Conservation (phyloP, 2,797 vertebrate species). For the Simalia tracyae region DNA sequence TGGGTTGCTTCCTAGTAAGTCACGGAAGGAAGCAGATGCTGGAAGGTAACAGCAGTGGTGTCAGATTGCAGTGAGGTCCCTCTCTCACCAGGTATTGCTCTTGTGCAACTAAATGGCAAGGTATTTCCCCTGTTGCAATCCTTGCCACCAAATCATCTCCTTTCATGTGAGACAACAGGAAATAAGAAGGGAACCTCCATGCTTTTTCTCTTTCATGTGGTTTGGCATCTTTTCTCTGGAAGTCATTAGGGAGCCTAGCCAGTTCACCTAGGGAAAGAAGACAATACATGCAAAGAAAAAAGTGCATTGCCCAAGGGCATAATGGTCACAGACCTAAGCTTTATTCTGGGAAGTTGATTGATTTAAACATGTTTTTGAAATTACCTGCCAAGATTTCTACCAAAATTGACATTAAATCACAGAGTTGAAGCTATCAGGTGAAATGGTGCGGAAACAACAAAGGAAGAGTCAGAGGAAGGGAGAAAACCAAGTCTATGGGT, state of each 20-base stretch:
- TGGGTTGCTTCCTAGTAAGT: background rate
- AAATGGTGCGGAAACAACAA: background rate
- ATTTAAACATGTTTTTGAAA: conserved; percentile 17
- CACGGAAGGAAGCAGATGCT: conserved; percentile 14
- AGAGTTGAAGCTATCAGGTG: conserved; percentile 1
- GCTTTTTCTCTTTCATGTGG: conserved; percentile 37
- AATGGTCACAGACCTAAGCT: conserved; percentile 8
- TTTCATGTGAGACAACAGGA: conserved; percentile 51
- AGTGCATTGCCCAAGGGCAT: background rate
- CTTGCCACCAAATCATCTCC: conserved; percentile 52
- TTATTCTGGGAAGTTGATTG: background rate
- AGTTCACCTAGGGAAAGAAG: conserved; percentile 47
- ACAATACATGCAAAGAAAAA: conserved; percentile 30
- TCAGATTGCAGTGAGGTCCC: conserved; percentile 11
- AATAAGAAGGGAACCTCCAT: conserved; percentile 47
- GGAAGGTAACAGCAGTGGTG: conserved; percentile 32
- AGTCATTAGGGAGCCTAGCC: conserved; percentile 23
- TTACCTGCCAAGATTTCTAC: conserved; percentile 9
- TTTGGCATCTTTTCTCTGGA: conserved; percentile 53
- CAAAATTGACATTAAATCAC: conserved; percentile 8
- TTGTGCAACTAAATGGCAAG: conserved; percentile 40
- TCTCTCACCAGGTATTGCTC: conserved; percentile 28
- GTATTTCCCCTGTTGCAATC: conserved; percentile 43
- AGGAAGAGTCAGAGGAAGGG: background rate
- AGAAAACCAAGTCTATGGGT: background rate